Evolutionary conservation across 1,140 invertebrate genomes (phyloP), one percentile per base, ranked within the genome.

Genomic region (Drosophila nigrodunni): DNA sequence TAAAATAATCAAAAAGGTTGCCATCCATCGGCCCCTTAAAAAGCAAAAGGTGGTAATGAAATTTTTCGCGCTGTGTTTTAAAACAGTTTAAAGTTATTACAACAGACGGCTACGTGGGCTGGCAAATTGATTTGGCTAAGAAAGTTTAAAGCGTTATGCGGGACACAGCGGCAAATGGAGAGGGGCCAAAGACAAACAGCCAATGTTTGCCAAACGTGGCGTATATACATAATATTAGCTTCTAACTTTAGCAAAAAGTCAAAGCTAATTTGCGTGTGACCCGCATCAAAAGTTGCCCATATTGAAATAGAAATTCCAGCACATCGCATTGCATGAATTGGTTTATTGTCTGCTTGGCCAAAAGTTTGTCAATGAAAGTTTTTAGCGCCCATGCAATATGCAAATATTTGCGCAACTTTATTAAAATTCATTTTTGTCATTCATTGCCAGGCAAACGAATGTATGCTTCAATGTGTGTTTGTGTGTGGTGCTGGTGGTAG

Each of bases 361-460:
- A 74, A 89, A 88, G 54, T 80, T 69, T 70, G 80, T 83, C 80
- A 88, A 88, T 80, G 80, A 88, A 89, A 83, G 85, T 88, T 88
- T 88, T 80, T 78, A 75, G 85, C 80, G 74, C 44, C 70, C 73
- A 79, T 67, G 77, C 77, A 83, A 89, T 83, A 89, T 88, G 83
- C 85, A 88, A 88, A 88, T 88, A 88, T 88, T 88, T 88, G 85
- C 54, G 52, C 85, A 88, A 88, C 80, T 89, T 83, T 88, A 88
- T 88, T 88, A 88, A 88, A 88, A 88, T 88, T 88, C 80, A 88
- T 88, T 88, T 88, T 88, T 88, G 83, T 88, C 83, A 88, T 87
- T 87, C 80, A 80, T 88, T 71, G 73, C 71, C 73, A 71, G 58
- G 21, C 57, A 60, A 55, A 34, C 59, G 15, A 44, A 25, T 64